Base-by-base conservation (phyloP, 1,140 invertebrate genomes). In the Ylistrum balloti region DNA sequence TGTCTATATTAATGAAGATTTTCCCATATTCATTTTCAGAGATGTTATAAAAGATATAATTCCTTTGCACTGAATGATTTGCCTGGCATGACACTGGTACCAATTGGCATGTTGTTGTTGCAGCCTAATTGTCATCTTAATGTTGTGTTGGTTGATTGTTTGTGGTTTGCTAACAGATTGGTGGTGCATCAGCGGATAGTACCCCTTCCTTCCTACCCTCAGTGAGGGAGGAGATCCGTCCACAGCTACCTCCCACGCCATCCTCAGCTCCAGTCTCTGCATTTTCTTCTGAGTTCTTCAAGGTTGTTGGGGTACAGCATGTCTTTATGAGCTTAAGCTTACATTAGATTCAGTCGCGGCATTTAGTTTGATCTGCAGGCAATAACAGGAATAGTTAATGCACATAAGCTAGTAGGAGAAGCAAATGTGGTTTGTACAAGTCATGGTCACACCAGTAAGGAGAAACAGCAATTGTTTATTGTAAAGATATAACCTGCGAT, bases 221-320 rank as follows among this genome's bases (percentile, higher is more conserved):
- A 5, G 56, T 74, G 22, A 74, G n/a, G 56, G 56, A 74, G 56
- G 56, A 74, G 56, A 28, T 74, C n/a, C 56, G 5, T n/a, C 56
- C 90, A 87, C 35, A 38, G 13, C 35, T 7, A 7, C 90, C 90
- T 35, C 33, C 87, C 41, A 91, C 90, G 20, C 88, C 90, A 56
- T 87, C 88, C 35, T 89, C 88, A 56, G 34, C 90, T 38, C 56
- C 9, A 11, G 45, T 35, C 10, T 87, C 88, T 32, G 48, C 92
- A 35, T 92, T 88, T 34, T 86, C 90, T 87, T 74, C 90, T 41
- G 91, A 92, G 85, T 88, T 93, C 32, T 88, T 91, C 56, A 92
- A 91, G 86, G 91, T 92, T 90, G 90, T 91, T 86, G 91, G 86
- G 92, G 91, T 91, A 91, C 86, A 56, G 28, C 56, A 74, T 28